Percentiles rank a stretch among this genome's conserved stretches.
phyloP scores from a whole-genome alignment of 2,888 invertebrate genomes.

The Tachina lurida region DNA sequence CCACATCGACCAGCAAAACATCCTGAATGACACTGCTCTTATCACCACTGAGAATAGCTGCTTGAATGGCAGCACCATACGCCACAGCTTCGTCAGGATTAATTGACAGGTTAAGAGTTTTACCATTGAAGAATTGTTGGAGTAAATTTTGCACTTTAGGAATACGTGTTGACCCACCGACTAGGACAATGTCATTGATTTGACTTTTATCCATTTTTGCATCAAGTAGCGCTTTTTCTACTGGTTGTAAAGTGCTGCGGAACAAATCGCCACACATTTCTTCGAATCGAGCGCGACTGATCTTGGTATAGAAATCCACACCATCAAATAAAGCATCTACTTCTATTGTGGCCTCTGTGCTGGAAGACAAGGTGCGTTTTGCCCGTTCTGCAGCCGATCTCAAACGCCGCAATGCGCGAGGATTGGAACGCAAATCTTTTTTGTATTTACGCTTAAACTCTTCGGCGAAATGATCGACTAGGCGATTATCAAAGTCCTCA shows the following conservation, averaged over 20 bases:
- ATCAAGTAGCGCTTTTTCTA: conserved; percentile 90
- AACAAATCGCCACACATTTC: conserved; percentile 89
- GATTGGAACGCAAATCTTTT: conserved; percentile 87
- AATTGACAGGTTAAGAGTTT: conserved; percentile 88
- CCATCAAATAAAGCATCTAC: conserved; percentile 89
- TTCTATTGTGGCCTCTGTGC: conserved; percentile 89
- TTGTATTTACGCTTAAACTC: conserved; percentile 92
- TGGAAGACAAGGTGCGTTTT: conserved; percentile 90
- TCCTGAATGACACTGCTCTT: conserved; percentile 89
- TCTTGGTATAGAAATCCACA: conserved; percentile 88
- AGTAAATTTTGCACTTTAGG: conserved; percentile 90
- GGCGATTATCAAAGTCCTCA: conserved; percentile 93
- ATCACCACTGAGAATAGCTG: conserved; percentile 88
- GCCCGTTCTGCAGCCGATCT: conserved; percentile 90
- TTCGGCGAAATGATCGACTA: conserved; percentile 92
- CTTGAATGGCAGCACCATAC: conserved; percentile 89
- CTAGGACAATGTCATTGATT: conserved; percentile 91
- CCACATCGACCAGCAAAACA: conserved; percentile 87
- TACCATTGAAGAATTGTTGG: conserved; percentile 89
- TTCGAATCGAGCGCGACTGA: conserved; percentile 90
- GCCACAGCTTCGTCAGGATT: conserved; percentile 92
- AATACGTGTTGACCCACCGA: conserved; percentile 91
- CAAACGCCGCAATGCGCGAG: conserved; percentile 87
- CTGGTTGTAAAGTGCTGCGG: conserved; percentile 89
- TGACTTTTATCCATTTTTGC: conserved; percentile 90